phyloP scores from a whole-genome alignment of 2,888 invertebrate genomes.

The Perithous albicinctus region DNA sequence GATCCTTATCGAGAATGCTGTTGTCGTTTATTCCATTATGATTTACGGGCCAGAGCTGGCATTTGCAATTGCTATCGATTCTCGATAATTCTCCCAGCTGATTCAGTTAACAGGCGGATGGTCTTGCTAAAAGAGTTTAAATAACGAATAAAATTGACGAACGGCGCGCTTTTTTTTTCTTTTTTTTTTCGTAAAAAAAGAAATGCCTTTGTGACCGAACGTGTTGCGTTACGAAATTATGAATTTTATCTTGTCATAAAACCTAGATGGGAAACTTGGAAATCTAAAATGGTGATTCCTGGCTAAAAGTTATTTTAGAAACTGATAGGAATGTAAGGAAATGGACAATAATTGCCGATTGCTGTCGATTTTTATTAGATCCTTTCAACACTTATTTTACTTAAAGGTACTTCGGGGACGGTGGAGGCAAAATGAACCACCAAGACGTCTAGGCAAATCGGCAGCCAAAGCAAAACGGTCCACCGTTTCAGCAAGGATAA shows the following conservation, averaged over 20 bases:
- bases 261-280: neutral
- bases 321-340: too few relatives aligned
- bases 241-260: neutral
- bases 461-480: too few relatives aligned
- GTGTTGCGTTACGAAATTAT: neutral
- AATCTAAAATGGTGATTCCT: too few relatives aligned
- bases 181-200: neutral
- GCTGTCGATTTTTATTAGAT: too few relatives aligned
- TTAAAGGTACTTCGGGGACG: too few relatives aligned
- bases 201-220: neutral
- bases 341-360: too few relatives aligned
- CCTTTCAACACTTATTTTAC: too few relatives aligned
- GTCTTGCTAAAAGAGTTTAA: neutral
- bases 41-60: neutral
- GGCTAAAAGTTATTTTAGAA: too few relatives aligned
- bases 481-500: too few relatives aligned
- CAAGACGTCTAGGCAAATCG: too few relatives aligned
- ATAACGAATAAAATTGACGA: conserved; percentile 9
- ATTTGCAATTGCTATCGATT: conserved; percentile 11
- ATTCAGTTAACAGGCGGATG: neutral
- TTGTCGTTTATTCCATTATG: neutral
- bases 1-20: neutral
- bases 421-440: too few relatives aligned
- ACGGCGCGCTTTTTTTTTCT: neutral
- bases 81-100: neutral